Evolutionary conservation across 2,888 invertebrate species (phyloP).

Genomic region (Eupithecia centaureata): DNA sequence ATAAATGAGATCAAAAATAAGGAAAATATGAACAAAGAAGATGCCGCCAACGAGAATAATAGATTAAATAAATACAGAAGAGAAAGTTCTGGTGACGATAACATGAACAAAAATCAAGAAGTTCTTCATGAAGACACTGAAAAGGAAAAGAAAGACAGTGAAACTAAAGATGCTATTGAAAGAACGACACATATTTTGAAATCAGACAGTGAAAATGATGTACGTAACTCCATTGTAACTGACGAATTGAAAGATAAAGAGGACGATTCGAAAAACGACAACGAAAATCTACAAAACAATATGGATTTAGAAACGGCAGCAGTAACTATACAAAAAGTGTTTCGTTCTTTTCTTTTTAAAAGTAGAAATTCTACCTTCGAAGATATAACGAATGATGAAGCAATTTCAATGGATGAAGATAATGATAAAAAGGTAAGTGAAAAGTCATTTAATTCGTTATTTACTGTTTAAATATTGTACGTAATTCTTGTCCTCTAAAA

Average conservation of each 20-base stretch:
- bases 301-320: conserved; percentile 82
- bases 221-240: conserved; percentile 37
- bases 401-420: conserved; percentile 57
- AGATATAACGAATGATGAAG: conserved; percentile 63
- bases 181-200: conserved; percentile 20
- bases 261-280: conserved; percentile 24
- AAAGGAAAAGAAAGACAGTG: neutral
- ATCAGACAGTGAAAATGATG: conserved; percentile 38
- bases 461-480: neutral
- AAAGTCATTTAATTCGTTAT: neutral
- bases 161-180: conserved; percentile 11
- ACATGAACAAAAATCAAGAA: neutral
- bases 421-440: conserved; percentile 58
- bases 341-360: conserved; percentile 78
- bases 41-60: neutral
- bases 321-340: conserved; percentile 84
- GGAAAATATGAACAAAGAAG: neutral
- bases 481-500: neutral
- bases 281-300: conserved; percentile 46
- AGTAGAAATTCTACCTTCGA: conserved; percentile 75
- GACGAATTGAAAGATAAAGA: conserved; percentile 40
- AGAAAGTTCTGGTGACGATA: neutral
- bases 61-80: neutral
- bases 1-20: neutral
- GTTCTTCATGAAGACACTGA: neutral